A percentile compares a stretch with the other conserved stretches of the same genome.
phyloP scores from a whole-genome alignment of 2,888 invertebrate genomes.

The Campaea margaritaria region DNA sequence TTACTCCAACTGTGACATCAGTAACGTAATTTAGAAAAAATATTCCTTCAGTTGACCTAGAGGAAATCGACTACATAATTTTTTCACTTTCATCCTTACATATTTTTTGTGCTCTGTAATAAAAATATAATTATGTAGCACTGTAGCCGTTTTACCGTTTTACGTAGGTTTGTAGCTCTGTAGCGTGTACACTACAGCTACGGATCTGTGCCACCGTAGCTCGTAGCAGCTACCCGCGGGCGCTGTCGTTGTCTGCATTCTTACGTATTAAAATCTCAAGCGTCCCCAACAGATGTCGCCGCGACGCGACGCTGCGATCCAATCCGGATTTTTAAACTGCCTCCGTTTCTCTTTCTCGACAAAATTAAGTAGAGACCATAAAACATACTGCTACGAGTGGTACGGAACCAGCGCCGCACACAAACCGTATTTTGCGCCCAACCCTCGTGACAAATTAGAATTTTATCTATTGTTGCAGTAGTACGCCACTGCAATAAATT shows the following conservation, averaged over 20 bases:
- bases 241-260: conserved; percentile 48
- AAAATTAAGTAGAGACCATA: conserved; percentile 54
- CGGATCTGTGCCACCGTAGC: conserved; percentile 2
- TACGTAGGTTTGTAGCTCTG: conserved; percentile 1
- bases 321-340: conserved; percentile 61
- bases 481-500: conserved; percentile 24
- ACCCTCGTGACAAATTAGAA: conserved; percentile 52
- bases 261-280: conserved; percentile 66
- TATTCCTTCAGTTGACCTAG: too few relatives aligned
- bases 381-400: conserved; percentile 6
- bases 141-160: not conserved
- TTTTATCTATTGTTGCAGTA: conserved; percentile 48
- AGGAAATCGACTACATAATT: too few relatives aligned
- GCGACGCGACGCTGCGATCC: conserved; percentile 48
- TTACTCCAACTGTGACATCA: too few relatives aligned
- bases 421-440: conserved; percentile 9
- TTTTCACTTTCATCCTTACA: too few relatives aligned
- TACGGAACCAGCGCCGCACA: conserved; percentile 6
- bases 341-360: conserved; percentile 52
- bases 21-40: too few relatives aligned
- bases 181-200: not conserved
- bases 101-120: conserved; percentile 11
- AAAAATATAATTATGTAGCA: conserved; percentile 10
- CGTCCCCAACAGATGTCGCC: conserved; percentile 63
- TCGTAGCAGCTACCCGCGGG: conserved; percentile 30